Evolutionary conservation across 2,888 invertebrate genomes (phyloP), one percentile per base, ranked within the genome.

Genomic region (Stenchaetothrips biformis): DNA sequence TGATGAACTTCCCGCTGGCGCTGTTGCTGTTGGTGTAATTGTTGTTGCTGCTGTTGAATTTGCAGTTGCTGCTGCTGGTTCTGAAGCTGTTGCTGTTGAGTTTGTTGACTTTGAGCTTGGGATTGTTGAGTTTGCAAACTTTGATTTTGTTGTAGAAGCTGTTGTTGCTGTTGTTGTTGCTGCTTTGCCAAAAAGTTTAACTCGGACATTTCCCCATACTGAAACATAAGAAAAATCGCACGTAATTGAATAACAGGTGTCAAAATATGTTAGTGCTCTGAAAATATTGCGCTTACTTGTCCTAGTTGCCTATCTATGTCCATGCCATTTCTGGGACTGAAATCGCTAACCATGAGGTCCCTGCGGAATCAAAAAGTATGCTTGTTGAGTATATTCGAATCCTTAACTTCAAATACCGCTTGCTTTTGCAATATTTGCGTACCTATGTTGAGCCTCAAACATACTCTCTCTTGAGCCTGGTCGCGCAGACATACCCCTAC

Each of bases 11-110:
- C 78, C 21, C 16, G 80, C 4, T 79, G 53, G 48, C 53, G 80
- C 77, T 80, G 81, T 79, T 79, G 80, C 62, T 48, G 82, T 25
- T 79, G n/a, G 37, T 59, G 81, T 77, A 47, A 79, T 74, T 81
- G 81, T 6, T 47, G 79, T 79, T 79, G 82, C 67, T 80, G 81
- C 18, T 59, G 67, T n/a, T 74, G 78, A 67, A 49, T 77, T 78
- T 77, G 79, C 25, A 25, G 81, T 78, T 77, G 80, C 77, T 78
- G 81, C 13, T 16, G n/a, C 49, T 78, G 79, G 48, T 79, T 80
- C n/a, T 67, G 80, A 79, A 59, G 78, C 77, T 77, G 79, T 74
- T 7, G 80, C 79, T 25, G 80, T 25, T 78, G 53, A 62, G 25
- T 80, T 78, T 79, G 81, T 82, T 49, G 81, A 77, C 4, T 80